Base-by-base conservation (phyloP, 1,140 invertebrate genomes). In the Drosophila rufa region DNA sequence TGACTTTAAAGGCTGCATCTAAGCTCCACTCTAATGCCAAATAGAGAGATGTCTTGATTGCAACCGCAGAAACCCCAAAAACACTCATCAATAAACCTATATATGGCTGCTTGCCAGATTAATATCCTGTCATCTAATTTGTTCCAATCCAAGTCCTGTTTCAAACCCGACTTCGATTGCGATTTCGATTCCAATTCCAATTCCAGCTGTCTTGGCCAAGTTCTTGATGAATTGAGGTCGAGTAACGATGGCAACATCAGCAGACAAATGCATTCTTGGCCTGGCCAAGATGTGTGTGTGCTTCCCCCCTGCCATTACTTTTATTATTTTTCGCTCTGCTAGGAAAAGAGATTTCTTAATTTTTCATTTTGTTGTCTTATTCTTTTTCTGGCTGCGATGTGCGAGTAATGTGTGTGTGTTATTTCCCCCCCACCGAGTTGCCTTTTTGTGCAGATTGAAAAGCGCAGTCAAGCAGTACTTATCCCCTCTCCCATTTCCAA, bases 381-480 rank as follows among this genome's bases (percentile, higher is more conserved):
- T 22, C 19, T 22, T 22, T 22, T 22, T 22, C 19, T 22, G 19
- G 19, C 19, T 22, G 19, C 19, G 19, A 22, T 22, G 46, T 45
- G 40, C 40, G 17, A 38, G 56, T 58, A 67, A 36, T 59, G 51
- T 79, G 27, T 60, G 19, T 38, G 38, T 40, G 17, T 43, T 15
- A 46, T 38, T 17, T 19, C n/a, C 15, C 3, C 22, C 38, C 50
- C 22, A 47, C 43, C 53, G 43, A 69, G 56, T 73, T 76, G 69
- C 58, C 74, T 67, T 77, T 78, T 83, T 80, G 80, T 81, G 69
- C 50, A 81, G 85, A 90, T 90, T 89, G 85, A 81, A 89, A 87
- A 90, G 85, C 74, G 85, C 84, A 87, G 80, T 89, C 73, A 89
- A 90, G 80, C 84, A 90, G 46, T 66, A 45, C 51, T 67, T 46